phyloP scores from a whole-genome alignment of 2,797 vertebrate genomes.

The Sebastes variabilis region DNA sequence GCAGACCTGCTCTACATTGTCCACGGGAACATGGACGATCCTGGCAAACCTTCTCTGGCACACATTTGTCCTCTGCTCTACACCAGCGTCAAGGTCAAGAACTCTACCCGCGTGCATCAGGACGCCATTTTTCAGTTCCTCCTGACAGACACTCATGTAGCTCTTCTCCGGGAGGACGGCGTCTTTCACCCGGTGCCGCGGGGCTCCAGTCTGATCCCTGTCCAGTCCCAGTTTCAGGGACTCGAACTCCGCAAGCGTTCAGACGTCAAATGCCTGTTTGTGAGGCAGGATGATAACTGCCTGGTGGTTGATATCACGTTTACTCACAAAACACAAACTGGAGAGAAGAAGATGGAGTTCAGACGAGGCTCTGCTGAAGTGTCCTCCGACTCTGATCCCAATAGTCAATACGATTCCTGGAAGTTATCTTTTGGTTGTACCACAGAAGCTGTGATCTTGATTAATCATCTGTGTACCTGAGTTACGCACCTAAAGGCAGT shows the following conservation, averaged over 20 bases:
- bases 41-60: constrained; percentile 70
- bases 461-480: constrained; percentile 63
- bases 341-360: not conserved
- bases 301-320: constrained; percentile 81
- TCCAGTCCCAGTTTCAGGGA: constrained; percentile 65
- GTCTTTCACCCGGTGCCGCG: constrained; percentile 63
- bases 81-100: constrained; percentile 74
- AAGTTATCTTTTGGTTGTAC: constrained; percentile 62
- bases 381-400: not conserved
- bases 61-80: constrained; percentile 81
- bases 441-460: constrained; percentile 56
- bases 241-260: constrained; percentile 69
- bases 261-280: constrained; percentile 71
- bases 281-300: constrained; percentile 68
- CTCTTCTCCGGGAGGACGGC: constrained; percentile 76
- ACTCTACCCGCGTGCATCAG: not conserved
- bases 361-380: not conserved
- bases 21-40: constrained; percentile 82
- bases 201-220: constrained; percentile 36
- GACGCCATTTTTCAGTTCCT: constrained; percentile 69
- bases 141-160: constrained; percentile 82
- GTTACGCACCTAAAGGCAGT: not conserved
- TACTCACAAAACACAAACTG: not conserved
- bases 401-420: constrained; percentile 48
- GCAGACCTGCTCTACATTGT: constrained; percentile 86